phyloP scores from a whole-genome alignment of 1,140 invertebrate genomes.

The Drosophila obscura region DNA sequence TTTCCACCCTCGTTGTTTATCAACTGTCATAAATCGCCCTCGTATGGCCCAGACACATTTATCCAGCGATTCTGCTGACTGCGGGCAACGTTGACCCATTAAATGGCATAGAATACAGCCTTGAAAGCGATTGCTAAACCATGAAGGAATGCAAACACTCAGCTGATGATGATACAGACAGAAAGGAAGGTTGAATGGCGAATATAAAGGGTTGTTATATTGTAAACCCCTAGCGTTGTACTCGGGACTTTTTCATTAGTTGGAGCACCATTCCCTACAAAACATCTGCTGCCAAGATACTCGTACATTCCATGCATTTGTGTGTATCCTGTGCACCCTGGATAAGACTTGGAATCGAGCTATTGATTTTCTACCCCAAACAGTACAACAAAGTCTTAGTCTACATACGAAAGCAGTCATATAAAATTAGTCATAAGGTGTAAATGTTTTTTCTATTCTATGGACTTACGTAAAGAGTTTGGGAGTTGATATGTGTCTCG shows the following conservation, averaged over 20 bases:
- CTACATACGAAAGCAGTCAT: background rate
- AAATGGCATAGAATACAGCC: constrained; percentile 33
- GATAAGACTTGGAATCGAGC: constrained; percentile 29
- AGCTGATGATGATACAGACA: constrained; percentile 39
- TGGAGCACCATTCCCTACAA: constrained; percentile 12
- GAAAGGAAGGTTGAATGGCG: background rate
- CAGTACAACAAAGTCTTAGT: constrained; percentile 35
- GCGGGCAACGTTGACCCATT: constrained; percentile 51
- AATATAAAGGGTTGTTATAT: constrained; percentile 6
- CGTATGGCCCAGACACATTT: constrained; percentile 3
- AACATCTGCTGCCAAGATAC: constrained; percentile 6
- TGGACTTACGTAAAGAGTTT: constrained; percentile 51
- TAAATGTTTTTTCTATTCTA: background rate
- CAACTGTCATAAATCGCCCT: constrained; percentile 13
- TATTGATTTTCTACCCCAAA: constrained; percentile 72
- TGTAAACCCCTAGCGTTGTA: background rate
- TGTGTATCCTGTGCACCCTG: constrained; percentile 39
- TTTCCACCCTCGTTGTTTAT: background rate
- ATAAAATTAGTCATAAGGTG: constrained; percentile 4
- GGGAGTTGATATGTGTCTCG: constrained; percentile 3
- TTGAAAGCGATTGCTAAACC: constrained; percentile 70
- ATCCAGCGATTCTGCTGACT: constrained; percentile 13
- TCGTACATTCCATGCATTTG: constrained; percentile 2
- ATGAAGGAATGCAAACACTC: constrained; percentile 37
- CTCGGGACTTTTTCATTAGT: constrained; percentile 61